Base-by-base conservation (phyloP, 2,113 vertebrate genomes). In the Sinocyclocheilus anophthalmus region DNA sequence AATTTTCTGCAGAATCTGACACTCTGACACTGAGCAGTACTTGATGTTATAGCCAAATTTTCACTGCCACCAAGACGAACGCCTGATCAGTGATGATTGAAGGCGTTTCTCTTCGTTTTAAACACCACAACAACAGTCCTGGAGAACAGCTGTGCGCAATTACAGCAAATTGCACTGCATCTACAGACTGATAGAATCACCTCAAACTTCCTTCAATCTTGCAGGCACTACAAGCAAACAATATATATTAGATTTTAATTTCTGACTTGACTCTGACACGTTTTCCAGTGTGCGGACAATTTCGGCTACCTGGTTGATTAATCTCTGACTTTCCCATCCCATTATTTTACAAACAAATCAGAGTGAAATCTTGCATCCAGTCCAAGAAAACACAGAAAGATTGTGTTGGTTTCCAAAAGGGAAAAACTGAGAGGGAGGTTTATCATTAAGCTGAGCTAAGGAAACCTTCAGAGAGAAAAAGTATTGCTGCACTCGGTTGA, bases 121-220 rank as follows among this genome's bases (percentile, higher is more conserved):
- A 83, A 24, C 42, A 26, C n/a, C 76, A 59, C 48, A 89, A 76
- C 81, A 83, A 85, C 57, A 77, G 81, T 70, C 45, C 50, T 53
- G 77, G 2, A 57, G 33, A 65, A 85, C 90, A 89, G 85, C 90
- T 91, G 91, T 26, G 70, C 72, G 22, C 78, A 84, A 90, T 91
- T 88, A 92, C 73, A n/a, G 72, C 39, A 75, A 69, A 86, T 86
- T 83, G 81, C 76, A 77, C 30, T 18, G 65, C 39, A 84, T 86
- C 55, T 79, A 42, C 73, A 82, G 53, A 87, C 81, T 73, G 50
- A 81, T 89, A 84, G 81, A 88, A 88, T 55, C 73, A 80, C 61
- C 57, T 83, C n/a, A 76, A 85, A 65, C 39, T 37, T 83, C 69
- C 85, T 87, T 53, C 80, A 39, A 48, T 9, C 33, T 86, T 67